Evolutionary conservation across 2,797 vertebrate genomes (phyloP), one percentile per base, ranked within the genome.

Genomic region (Vireo griseus): DNA sequence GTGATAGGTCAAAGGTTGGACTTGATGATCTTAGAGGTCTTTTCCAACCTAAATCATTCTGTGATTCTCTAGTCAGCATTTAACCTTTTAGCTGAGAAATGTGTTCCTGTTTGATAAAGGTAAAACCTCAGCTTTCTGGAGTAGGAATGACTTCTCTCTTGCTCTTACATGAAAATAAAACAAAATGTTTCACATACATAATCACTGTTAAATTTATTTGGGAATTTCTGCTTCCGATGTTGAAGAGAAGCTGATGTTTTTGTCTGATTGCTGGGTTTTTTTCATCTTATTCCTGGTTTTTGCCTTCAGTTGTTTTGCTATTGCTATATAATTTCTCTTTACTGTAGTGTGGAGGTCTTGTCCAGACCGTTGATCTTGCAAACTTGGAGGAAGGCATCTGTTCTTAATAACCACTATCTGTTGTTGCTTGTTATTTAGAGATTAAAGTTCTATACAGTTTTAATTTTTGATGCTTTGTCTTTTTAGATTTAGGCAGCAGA

Each of bases 401-500:
- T 76, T 84, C 77, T 71, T 75, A 66, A 51, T 5, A 28, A 9
- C 66, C 5, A 17, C 14, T 71, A 16, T 51, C 67, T 8, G 1
- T 57, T 86, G 40, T 63, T 82, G 18, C 10, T 14, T 63, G 19
- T 68, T 94, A 88, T 20, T 89, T 51, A 75, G 59, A 91, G 37
- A 59, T 18, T 24, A 20, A 84, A 86, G 33, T 63, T 84, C 65
- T 47, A 14, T 35, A 20, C 44, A 61, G 44, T 62, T 95, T 73
- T 81, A 74, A 31, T 86, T 92, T 89, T 76, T 85, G 20, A 54
- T 84, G 72, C 7, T 39, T 44, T 69, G 10, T 63, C 69, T 59
- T 84, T 50, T 57, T 78, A 57, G 29, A 10, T 76, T 59, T 73
- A n/a, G 24, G 54, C 74, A 77, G 91, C 11, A 44, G 55, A 73